Percentiles rank a stretch among this genome's conserved stretches.
phyloP scores from a whole-genome alignment of 2,888 invertebrate genomes.

The Piscicola geometra region DNA sequence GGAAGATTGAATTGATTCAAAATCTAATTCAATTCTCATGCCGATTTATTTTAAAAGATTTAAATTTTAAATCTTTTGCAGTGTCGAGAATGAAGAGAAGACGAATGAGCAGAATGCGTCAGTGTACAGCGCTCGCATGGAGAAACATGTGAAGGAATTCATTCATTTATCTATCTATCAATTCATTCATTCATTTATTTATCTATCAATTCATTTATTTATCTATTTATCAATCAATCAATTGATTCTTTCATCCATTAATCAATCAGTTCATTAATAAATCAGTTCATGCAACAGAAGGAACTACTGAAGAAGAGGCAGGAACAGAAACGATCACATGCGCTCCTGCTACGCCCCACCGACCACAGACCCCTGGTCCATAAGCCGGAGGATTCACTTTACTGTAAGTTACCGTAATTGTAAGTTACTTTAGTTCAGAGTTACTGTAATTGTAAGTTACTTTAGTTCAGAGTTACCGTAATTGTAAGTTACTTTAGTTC shows the following conservation, averaged over 20 bases:
- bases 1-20: neutral
- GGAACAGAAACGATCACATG: constrained; percentile 26
- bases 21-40: neutral
- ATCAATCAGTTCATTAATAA: too few relatives aligned
- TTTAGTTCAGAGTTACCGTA: too few relatives aligned
- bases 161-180: too few relatives aligned
- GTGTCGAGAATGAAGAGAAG: constrained; percentile 26
- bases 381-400: constrained; percentile 6
- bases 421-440: too few relatives aligned
- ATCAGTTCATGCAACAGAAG: too few relatives aligned
- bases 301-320: constrained; percentile 26
- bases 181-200: too few relatives aligned
- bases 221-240: too few relatives aligned
- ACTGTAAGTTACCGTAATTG: neutral
- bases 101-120: constrained; percentile 8
- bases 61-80: neutral
- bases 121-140: constrained; percentile 29
- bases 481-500: too few relatives aligned
- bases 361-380: neutral
- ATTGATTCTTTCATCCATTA: neutral
- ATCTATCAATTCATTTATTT: too few relatives aligned
- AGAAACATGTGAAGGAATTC: constrained; percentile 23
- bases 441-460: too few relatives aligned
- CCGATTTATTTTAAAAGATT: neutral
- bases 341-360: constrained; percentile 10